phyloP scores from a whole-genome alignment of 2,113 vertebrate species.

The Bostrychus sinensis region DNA sequence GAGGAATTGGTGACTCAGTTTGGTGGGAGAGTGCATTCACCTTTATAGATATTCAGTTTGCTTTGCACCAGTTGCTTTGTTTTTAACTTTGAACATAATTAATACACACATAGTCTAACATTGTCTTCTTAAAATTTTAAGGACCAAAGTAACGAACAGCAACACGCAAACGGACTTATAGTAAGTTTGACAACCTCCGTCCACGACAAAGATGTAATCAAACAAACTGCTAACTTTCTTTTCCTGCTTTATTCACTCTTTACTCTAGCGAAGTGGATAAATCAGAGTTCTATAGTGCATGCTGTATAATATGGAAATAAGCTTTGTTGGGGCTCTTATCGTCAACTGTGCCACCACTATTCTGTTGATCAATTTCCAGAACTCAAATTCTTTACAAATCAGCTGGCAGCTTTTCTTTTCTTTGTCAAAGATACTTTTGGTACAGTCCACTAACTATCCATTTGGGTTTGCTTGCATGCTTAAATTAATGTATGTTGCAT shows the following conservation, averaged over 20 bases:
- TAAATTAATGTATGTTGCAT: slow-evolving; percentile 24
- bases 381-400: slow-evolving; percentile 14
- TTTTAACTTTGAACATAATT: slow-evolving; percentile 43
- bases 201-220: slow-evolving; percentile 67
- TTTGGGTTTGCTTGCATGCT: slow-evolving; percentile 44
- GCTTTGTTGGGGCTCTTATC: slow-evolving; percentile 43
- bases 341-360: slow-evolving; percentile 55
- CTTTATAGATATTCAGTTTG: slow-evolving; percentile 37
- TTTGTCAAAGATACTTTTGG: slow-evolving; percentile 20
- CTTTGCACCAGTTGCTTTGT: slow-evolving; percentile 29
- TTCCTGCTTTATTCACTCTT: slow-evolving; percentile 58
- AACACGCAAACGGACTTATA: slow-evolving; percentile 99
- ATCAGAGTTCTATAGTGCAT: slow-evolving; percentile 67
- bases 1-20: slow-evolving; percentile 18
- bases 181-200: slow-evolving; percentile 91
- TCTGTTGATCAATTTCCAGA: slow-evolving; percentile 45
- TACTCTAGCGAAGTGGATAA: slow-evolving; percentile 46
- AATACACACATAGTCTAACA: slow-evolving; percentile 74
- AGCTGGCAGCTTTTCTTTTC: slow-evolving; percentile 55
- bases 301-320: slow-evolving; percentile 61
- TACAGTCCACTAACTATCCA: not conserved
- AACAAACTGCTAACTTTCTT: slow-evolving; percentile 63
- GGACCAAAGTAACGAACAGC: slow-evolving; percentile 99
- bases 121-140: slow-evolving; percentile 91
- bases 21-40: slow-evolving; percentile 12